Conservation (phyloP, 2,113 vertebrate genomes). For the Vulpes ferrilata region DNA sequence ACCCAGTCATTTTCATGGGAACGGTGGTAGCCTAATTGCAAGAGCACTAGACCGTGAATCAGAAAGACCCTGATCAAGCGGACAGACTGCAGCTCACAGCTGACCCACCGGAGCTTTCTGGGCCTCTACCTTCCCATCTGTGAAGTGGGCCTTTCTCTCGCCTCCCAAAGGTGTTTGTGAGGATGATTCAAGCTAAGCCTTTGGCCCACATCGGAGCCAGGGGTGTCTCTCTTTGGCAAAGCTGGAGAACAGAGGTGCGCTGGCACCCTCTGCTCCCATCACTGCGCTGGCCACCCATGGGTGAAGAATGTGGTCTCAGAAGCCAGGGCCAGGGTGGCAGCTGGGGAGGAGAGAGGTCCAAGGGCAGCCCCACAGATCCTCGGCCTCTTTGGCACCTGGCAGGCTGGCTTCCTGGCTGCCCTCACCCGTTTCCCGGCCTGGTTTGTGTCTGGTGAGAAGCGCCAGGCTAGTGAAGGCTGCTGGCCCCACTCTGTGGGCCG, state of each 20-base stretch:
- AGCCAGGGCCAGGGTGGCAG: background rate
- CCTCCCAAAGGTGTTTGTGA: background rate
- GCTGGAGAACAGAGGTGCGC: background rate
- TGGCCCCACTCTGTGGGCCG: background rate
- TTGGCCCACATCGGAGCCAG: background rate
- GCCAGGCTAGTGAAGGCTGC: background rate
- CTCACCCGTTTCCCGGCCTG: slow-evolving; percentile 69
- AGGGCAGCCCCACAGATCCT: background rate
- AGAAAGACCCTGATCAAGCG: background rate
- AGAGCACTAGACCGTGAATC: background rate
- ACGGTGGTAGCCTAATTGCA: background rate
- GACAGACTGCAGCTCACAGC: background rate
- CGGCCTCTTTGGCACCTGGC: background rate
- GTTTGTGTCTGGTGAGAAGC: slow-evolving; percentile 70
- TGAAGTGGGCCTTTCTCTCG: background rate
- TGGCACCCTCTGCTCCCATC: fast-evolving
- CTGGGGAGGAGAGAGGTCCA: background rate
- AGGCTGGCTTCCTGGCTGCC: background rate
- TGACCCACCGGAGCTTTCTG: background rate
- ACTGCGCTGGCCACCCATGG: fast-evolving
- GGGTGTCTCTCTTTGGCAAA: background rate
- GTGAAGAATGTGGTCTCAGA: background rate
- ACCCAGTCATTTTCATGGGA: slow-evolving; percentile 37
- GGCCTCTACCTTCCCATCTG: background rate
- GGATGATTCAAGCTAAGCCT: background rate